Evolutionary conservation across 2,113 vertebrate species (phyloP), one percentile per base, ranked within the genome.

Genomic region (Pterophyllum scalare): DNA sequence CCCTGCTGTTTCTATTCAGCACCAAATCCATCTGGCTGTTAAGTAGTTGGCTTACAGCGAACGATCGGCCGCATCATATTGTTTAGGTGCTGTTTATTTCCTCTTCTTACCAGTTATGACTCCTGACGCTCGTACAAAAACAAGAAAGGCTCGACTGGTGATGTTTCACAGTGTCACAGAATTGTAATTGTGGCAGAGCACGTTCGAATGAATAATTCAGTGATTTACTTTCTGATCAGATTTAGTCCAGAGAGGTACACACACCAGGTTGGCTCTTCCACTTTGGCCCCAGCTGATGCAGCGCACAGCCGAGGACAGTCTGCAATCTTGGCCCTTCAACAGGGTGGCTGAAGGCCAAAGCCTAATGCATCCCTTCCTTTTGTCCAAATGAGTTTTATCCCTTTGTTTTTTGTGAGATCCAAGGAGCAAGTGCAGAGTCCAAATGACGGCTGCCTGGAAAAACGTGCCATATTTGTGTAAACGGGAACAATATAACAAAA

Each of bases 341-440:
- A 91, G 91, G 57, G 54, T 97, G 97, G 97, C 96, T 58, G 28
- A 83, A 90, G 91, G 95, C 97, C 96, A 98, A 89, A 81, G 81
- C 83, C 94, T 95, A 96, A 96, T 95, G 90, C 94, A 91, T 75
- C 91, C 89, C 79, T 83, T 89, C 85, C 59, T 87, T 92, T 85
- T 89, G 86, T 91, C 92, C 90, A 90, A 93, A 93, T 89, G 81
- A 92, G 87, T 90, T 92, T 82, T 75, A 78, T 89, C 79, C 79
- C 83, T 81, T 72, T 75, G 80, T 82, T 82, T 83, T 87, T 75
- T 75, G 43, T 4, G 17, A 83, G 79, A 87, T 88, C 84, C 83
- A 84, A 83, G 80, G 75, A 83, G 80, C 54, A 75, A 84, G 88
- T 76, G 75, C 79, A 56, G 26, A 74, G 59, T 83, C 74, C 56